Conservation (phyloP, 2,113 vertebrate species). For the Rhizomys pruinosus region DNA sequence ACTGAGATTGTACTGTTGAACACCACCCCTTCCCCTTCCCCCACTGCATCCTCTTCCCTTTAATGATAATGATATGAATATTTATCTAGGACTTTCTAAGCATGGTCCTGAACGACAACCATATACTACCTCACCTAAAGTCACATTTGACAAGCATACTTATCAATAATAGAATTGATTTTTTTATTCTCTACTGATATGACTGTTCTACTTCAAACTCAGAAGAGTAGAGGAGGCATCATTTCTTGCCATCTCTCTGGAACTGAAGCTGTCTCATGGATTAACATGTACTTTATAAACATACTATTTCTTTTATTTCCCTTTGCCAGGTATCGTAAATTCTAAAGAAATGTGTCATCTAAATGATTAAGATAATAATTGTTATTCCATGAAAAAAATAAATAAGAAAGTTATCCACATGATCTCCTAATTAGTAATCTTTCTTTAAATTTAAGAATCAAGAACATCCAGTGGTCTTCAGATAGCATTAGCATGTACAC, state of each 20-base stretch:
- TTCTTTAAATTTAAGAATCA: background rate
- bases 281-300: background rate
- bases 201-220: background rate
- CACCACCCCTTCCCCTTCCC: background rate
- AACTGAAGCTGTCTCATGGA: background rate
- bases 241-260: background rate
- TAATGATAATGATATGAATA: background rate
- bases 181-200: background rate
- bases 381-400: background rate
- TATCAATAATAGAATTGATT: background rate
- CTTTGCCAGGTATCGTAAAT: no score
- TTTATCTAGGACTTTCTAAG: background rate
- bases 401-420: background rate
- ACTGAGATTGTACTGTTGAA: background rate
- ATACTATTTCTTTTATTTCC: conserved; percentile 15
- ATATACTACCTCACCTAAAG: background rate
- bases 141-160: background rate
- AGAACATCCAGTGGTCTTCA: background rate
- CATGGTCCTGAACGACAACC: background rate
- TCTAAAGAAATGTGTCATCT: background rate
- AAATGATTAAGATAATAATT: background rate
- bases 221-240: background rate
- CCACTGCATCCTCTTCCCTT: background rate
- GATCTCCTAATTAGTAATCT: background rate
- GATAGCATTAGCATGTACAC: background rate